Evolutionary conservation across 1,140 invertebrate species (phyloP), one percentile per base, ranked within the genome.

Genomic region (Eriosoma lanigerum): DNA sequence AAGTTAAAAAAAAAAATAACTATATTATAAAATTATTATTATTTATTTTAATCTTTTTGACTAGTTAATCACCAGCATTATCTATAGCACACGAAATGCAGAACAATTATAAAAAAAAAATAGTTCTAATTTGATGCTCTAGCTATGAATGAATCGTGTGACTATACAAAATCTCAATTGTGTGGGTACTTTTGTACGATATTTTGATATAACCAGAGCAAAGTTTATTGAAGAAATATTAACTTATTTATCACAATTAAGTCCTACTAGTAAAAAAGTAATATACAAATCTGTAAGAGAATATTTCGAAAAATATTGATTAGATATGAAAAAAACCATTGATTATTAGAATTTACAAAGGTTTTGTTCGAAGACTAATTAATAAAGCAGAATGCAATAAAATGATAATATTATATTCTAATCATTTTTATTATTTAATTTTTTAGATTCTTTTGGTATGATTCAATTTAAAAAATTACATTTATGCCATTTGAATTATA

Each of bases 161-260:
- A 75, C 24, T 54, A 54, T 8, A 56, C 26, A 19, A 58, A 5
- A 56, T 17, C 50, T 56, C 52, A 76, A 29, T 32, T 75, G 72
- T 75, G 19, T n/a, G n/a, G n/a, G n/a, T 44, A 58, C 56, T 56
- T 75, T 75, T 75, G 50, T 75, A 44, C 72, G 50, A 38, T 75
- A 56, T 58, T 75, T 75, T 3, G 72, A 75, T 17, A 58, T 29
- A 32, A 44, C 26, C 48, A 75, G 72, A 56, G 48, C 32, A 75
- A 17, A 56, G 26, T 56, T 75, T 58, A 32, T 54, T 56, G 72
- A 75, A 75, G 70, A 75, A 75, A 56, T 75, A 58, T 58, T 75
- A 38, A 75, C 50, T 75, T 44, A 56, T n/a, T 75, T 75, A 58
- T 26, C 50, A 75, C 54, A 54, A 0, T 54, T 32, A 75, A 24